Evolutionary conservation across 2,797 vertebrate genomes (phyloP).

Genomic region (Acomys russatus): DNA sequence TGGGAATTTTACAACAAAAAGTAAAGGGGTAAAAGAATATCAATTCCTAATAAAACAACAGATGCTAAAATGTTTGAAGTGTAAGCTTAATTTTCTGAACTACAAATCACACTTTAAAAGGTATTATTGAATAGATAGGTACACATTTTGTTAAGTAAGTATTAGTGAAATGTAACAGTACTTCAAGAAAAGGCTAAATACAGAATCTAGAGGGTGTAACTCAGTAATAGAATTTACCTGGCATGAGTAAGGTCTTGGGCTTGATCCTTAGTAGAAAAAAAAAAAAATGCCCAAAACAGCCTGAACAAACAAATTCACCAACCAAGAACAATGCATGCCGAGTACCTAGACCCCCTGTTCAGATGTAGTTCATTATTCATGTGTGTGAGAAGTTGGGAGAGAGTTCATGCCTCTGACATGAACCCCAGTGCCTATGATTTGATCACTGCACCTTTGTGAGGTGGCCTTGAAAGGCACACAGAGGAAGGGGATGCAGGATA

Average conservation of each 20-base stretch:
- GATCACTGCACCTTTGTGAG: too few species aligned
- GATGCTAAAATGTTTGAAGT: background rate
- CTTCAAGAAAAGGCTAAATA: slow-evolving; percentile 23
- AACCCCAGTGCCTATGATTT: too few species aligned
- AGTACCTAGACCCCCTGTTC: too few species aligned
- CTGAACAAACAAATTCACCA: too few species aligned
- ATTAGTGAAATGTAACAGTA: background rate
- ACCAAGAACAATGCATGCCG: too few species aligned
- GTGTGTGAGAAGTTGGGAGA: too few species aligned
- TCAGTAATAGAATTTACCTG: background rate
- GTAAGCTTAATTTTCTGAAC: background rate
- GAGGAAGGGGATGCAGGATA: too few species aligned
- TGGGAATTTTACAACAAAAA: background rate
- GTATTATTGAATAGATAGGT: background rate
- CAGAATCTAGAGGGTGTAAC: too few species aligned
- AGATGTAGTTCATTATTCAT: too few species aligned
- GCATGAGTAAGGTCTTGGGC: background rate
- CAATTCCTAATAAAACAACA: background rate
- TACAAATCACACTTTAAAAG: background rate
- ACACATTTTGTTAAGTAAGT: background rate
- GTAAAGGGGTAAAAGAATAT: background rate
- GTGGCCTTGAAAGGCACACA: too few species aligned
- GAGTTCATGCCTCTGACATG: too few species aligned
- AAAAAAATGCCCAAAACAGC: background rate
- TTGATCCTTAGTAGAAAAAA: background rate